A percentile compares a stretch with the other conserved stretches of the same genome.
These are phyloP conservation scores for Turdus rufiventris DNA, from an alignment of 2,113 vertebrate species.

Conservation along the genomic window DNA sequence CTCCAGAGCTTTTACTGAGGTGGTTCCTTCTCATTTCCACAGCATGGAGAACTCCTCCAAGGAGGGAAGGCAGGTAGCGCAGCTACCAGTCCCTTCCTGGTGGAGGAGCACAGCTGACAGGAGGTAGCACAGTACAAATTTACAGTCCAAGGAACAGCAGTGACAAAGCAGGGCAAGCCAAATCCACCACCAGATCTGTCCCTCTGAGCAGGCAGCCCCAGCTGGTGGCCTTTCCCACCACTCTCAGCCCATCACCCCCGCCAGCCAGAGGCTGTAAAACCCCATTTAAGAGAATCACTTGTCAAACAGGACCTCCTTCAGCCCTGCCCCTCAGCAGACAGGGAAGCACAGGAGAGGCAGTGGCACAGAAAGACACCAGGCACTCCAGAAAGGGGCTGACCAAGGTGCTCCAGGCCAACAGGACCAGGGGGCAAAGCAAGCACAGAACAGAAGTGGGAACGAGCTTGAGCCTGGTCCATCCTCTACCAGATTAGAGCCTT, in stretches of 20 bases:
- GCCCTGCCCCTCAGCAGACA: not conserved
- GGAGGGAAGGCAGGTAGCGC: not conserved
- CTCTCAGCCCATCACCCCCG: fast-evolving
- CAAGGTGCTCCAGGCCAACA: not conserved
- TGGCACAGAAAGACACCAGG: fast-evolving
- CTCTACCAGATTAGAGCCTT: not conserved
- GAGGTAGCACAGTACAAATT: not conserved
- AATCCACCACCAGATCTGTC: fast-evolving
- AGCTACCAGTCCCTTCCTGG: not conserved
- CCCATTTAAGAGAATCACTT: not conserved
- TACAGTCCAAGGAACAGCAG: not conserved
- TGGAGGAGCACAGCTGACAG: not conserved
- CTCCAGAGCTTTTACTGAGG: not conserved
- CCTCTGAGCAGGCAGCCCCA: not conserved
- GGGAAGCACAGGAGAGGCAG: not conserved
- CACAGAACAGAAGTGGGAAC: not conserved
- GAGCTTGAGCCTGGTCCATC: not conserved
- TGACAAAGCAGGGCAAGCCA: not conserved
- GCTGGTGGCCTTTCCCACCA: not conserved
- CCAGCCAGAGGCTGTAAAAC: not conserved
- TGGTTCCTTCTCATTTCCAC: not conserved
- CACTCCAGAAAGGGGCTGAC: fast-evolving
- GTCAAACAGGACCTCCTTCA: not conserved
- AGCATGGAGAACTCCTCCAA: not conserved
- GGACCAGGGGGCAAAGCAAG: not conserved